Evolutionary conservation across 2,888 invertebrate genomes (phyloP), one percentile per base, ranked within the genome.

Genomic region (Augiades crinisus): DNA sequence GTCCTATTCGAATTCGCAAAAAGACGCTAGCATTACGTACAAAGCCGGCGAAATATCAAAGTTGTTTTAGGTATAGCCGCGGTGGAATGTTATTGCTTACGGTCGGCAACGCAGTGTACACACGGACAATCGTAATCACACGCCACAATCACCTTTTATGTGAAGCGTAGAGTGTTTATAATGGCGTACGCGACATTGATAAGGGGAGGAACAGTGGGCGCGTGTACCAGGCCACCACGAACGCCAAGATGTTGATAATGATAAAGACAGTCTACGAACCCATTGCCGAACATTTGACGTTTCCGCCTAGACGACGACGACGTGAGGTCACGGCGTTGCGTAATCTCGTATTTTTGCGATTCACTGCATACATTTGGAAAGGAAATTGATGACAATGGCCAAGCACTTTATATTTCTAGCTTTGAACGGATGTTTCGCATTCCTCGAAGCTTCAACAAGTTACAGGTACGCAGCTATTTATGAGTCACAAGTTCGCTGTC

Each of bases 231-330:
- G 76, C 72, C 75, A 75, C 70, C 78, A 78, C 77, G 73, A 78
- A 72, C 67, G 68, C 64, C 70, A 65, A 78, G 81, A 80, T 81
- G 75, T 67, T 76, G 80, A 82, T 82, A 81, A 76, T 76, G 80
- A 82, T 82, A 81, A 76, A 67, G 68, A 73, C 17, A n/a, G 37
- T 34, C 33, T 80, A 74, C 68, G 76, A 80, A 78, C 80, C 77
- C 79, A 80, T 80, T 79, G 81, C 81, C 81, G 78, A 78, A 75
- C 67, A 64, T 66, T 63, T 58, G 65, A 64, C 64, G 76, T 78
- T 84, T 83, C 85, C 84, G 83, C 75, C 73, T 62, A 58, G 58
- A 68, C 63, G 67, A 64, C 65, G 56, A 55, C 61, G 58, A 67
- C 67, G 67, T 67, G 68, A 70, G 67, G 64, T 68, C 68, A 64